Evolutionary conservation across 2,888 invertebrate genomes (phyloP).

Genomic region (Microctonus hyperodae): DNA sequence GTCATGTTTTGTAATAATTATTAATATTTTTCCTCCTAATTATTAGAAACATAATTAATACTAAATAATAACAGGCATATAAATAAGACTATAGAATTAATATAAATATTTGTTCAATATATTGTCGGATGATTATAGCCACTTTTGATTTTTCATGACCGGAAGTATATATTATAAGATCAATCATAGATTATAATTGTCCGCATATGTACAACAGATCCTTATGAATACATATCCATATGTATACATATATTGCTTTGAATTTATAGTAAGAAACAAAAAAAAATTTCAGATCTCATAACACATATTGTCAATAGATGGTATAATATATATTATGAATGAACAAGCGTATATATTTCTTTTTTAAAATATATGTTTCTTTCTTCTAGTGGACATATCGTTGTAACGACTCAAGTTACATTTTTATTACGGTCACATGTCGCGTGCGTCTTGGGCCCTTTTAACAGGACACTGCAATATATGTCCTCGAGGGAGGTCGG

Average conservation of each 20-base stretch:
- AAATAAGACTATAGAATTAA: too few relatives aligned
- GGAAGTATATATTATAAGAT: background rate
- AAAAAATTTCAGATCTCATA: too few relatives aligned
- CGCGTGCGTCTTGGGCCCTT: constrained; percentile 33
- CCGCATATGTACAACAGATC: constrained; percentile 36
- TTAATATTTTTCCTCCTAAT: too few relatives aligned
- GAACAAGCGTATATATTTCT: background rate
- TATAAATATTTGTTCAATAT: background rate
- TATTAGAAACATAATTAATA: too few relatives aligned
- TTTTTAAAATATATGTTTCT: constrained; percentile 11
- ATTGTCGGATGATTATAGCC: background rate
- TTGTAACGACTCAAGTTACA: constrained; percentile 39
- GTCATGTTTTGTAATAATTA: too few relatives aligned
- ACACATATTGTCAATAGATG: too few relatives aligned
- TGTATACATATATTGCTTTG: too few relatives aligned
- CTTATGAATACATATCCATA: too few relatives aligned
- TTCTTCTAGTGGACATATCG: background rate
- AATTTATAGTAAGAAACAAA: too few relatives aligned
- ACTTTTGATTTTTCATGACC: background rate
- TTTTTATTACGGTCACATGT: constrained; percentile 40
- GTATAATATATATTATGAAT: background rate
- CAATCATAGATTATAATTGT: too few relatives aligned
- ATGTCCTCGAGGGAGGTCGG: constrained; percentile 41
- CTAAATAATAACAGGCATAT: too few relatives aligned
- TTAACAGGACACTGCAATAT: background rate